Conservation (phyloP, 2,888 invertebrate species). For the Cryptosula pallasiana region DNA sequence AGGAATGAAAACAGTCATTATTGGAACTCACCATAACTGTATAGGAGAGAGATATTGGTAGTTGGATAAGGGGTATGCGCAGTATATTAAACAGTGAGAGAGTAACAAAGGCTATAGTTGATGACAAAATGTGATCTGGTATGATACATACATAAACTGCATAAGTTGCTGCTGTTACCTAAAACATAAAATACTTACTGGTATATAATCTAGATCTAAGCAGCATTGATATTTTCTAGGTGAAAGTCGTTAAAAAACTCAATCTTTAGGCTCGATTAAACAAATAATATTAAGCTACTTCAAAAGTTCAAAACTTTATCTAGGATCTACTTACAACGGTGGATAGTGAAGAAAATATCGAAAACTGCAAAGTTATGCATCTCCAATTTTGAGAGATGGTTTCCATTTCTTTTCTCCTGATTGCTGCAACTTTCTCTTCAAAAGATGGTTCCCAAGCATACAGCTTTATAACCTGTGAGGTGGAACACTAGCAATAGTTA, state of each 20-base stretch:
- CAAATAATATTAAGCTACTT: no score
- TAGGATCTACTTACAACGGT: slow-evolving; percentile 51
- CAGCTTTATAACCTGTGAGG: no score
- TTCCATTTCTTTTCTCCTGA: slow-evolving; percentile 44
- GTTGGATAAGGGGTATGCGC: slow-evolving; percentile 88
- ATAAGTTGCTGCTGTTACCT: slow-evolving; percentile 52
- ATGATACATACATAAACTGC: slow-evolving; percentile 66
- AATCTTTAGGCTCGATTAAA: no score
- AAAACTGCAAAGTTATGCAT: slow-evolving; percentile 40
- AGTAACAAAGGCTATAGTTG: slow-evolving; percentile 89
- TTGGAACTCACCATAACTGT: slow-evolving; percentile 36
- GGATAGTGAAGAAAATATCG: slow-evolving; percentile 49
- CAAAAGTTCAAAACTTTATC: no score
- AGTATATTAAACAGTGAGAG: slow-evolving; percentile 95
- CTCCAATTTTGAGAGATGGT: slow-evolving; percentile 42
- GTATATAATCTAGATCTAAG: no score
- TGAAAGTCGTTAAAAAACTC: no score
- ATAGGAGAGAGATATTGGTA: slow-evolving; percentile 80
- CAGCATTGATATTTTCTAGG: no score
- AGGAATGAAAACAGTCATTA: no score
- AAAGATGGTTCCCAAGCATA: slow-evolving; percentile 53
- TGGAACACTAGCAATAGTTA: no score
- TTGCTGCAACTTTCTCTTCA: slow-evolving; percentile 37
- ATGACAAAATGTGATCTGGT: slow-evolving; percentile 73
- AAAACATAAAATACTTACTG: slow-evolving; percentile 27